phyloP scores from a whole-genome alignment of 2,797 vertebrate genomes.

The Salmo trutta region DNA sequence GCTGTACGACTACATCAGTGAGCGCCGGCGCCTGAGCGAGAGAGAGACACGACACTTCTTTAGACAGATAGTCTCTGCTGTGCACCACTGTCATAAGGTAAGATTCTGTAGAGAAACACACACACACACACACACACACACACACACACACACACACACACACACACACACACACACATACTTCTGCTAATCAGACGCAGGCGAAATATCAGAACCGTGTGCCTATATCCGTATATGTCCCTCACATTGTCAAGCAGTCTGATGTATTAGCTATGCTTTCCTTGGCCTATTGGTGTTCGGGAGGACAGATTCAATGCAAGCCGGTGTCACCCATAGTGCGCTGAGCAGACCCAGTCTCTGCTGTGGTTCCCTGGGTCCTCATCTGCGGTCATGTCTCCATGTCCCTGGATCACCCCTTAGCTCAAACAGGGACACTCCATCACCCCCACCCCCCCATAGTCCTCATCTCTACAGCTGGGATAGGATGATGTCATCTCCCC shows the following conservation, averaged over 20 bases:
- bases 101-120: slow-evolving; percentile 25
- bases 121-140: neutral
- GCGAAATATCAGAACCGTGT: slow-evolving; percentile 41
- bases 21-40: slow-evolving; percentile 89
- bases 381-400: slow-evolving; percentile 23
- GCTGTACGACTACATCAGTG: slow-evolving; percentile 97
- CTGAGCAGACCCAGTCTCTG: slow-evolving; percentile 23
- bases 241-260: slow-evolving; percentile 51
- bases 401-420: slow-evolving; percentile 35
- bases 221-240: slow-evolving; percentile 38
- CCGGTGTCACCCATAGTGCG: slow-evolving; percentile 51
- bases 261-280: slow-evolving; percentile 57
- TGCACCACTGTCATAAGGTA: slow-evolving; percentile 99
- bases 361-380: slow-evolving; percentile 38
- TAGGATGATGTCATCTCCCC: slow-evolving; percentile 69
- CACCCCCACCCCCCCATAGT: slow-evolving; percentile 40
- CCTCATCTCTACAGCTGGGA: slow-evolving; percentile 62
- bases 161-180: slow-evolving; percentile 4
- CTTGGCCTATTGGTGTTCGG: slow-evolving; percentile 52
- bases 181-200: slow-evolving; percentile 35
- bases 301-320: slow-evolving; percentile 64
- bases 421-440: neutral
- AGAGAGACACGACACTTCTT: slow-evolving; percentile 97
- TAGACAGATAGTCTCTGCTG: slow-evolving; percentile 96
- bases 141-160: too few relatives aligned